These are phyloP conservation scores for Spatulosminthurus flaviceps DNA, from an alignment of 2,888 invertebrate genomes.

Conservation along the genomic window DNA sequence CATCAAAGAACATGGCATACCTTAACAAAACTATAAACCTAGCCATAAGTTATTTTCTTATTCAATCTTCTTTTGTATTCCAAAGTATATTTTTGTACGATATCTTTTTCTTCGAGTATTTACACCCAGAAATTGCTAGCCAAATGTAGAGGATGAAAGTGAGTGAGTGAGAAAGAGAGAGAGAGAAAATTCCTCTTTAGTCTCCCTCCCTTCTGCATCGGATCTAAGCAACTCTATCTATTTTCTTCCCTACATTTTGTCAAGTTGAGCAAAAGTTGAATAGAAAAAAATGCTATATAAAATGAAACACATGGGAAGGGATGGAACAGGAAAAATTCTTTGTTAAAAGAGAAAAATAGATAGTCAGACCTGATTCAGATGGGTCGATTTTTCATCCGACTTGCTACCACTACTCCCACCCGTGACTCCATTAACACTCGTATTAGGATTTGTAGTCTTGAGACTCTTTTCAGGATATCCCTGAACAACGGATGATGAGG, in stretches of 20 bases:
- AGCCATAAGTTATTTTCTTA: slow-evolving; percentile 26
- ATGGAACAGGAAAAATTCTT: slow-evolving; percentile 36
- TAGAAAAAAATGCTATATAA: neutral
- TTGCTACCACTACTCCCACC: slow-evolving; percentile 21
- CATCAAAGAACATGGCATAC: slow-evolving; percentile 22
- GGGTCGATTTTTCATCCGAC: slow-evolving; percentile 47
- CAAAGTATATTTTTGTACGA: slow-evolving; percentile 14
- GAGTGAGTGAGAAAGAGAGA: no score
- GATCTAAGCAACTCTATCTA: neutral
- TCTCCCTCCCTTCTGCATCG: neutral
- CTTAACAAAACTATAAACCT: slow-evolving; percentile 1
- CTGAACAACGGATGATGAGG: slow-evolving; percentile 33
- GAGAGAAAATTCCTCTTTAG: neutral
- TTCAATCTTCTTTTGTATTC: slow-evolving; percentile 27
- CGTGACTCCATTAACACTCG: slow-evolving; percentile 30
- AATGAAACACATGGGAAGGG: neutral
- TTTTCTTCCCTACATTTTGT: neutral
- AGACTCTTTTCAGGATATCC: slow-evolving; percentile 25
- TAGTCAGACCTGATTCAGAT: slow-evolving; percentile 46
- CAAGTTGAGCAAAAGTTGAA: neutral
- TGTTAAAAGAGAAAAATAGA: slow-evolving; percentile 34
- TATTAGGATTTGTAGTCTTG: slow-evolving; percentile 39
- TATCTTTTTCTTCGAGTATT: neutral
- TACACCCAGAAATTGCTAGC: neutral
- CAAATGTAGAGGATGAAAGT: no score